Conservation (phyloP, 2,113 vertebrate species). For the Ariopsis seemanni region DNA sequence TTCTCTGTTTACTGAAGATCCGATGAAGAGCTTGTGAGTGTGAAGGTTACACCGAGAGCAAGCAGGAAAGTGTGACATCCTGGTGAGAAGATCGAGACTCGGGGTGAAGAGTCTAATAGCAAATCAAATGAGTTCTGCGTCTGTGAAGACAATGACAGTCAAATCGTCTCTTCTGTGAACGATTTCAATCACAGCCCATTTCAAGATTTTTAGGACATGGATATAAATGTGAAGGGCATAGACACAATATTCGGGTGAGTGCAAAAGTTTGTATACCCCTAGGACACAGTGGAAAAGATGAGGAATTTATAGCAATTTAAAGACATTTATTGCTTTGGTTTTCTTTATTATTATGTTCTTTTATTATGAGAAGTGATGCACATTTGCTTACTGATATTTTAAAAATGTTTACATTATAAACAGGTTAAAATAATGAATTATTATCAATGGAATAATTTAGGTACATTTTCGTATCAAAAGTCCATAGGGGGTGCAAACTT, state of each 20-base stretch:
- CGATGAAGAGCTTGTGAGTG: conserved; percentile 32
- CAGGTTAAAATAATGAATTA: too few relatives aligned
- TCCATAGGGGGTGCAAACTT: neutral
- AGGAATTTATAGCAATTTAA: neutral
- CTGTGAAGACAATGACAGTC: neutral
- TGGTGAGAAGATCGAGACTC: conserved; percentile 2
- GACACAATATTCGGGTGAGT: neutral
- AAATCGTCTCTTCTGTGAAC: neutral
- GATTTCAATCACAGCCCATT: neutral
- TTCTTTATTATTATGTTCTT: neutral
- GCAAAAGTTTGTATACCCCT: neutral
- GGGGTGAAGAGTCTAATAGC: conserved; percentile 12
- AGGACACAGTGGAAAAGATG: neutral
- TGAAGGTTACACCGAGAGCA: conserved; percentile 36
- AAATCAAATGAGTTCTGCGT: conserved; percentile 25
- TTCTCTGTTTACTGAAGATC: neutral
- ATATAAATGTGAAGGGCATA: neutral
- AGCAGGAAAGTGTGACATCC: conserved; percentile 15
- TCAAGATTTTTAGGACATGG: neutral
- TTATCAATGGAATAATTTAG: neutral
- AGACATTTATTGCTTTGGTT: neutral
- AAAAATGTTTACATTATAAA: too few relatives aligned
- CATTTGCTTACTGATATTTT: neutral
- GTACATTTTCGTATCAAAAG: neutral
- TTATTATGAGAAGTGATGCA: neutral